Evolutionary conservation across 2,113 vertebrate species (phyloP).

Genomic region (Todiramphus saurophagus): DNA sequence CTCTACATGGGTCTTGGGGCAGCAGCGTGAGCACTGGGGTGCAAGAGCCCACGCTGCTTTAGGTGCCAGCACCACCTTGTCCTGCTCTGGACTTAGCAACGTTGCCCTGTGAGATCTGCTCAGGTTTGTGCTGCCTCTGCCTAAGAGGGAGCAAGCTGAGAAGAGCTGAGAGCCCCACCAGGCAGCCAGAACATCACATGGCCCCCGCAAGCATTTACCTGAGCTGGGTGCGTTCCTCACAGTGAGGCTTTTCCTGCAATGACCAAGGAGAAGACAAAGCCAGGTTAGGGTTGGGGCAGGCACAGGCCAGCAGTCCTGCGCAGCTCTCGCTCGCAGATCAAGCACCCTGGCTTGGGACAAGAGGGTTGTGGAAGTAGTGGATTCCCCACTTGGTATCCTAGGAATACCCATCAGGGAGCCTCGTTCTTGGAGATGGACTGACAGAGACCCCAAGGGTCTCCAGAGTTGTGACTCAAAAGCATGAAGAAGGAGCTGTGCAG

Average conservation of each 20-base stretch:
- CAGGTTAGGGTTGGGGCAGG: neutral
- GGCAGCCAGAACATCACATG: neutral
- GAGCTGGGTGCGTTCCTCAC: neutral
- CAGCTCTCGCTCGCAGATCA: neutral
- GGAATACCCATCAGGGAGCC: neutral
- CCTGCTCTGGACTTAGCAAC: neutral
- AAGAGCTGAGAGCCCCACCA: neutral
- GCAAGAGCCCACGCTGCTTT: neutral
- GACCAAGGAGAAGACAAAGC: neutral
- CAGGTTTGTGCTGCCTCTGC: neutral
- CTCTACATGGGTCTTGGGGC: neutral
- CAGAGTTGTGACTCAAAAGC: neutral
- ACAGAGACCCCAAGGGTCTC: neutral
- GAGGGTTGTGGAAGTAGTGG: neutral
- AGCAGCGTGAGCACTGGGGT: neutral
- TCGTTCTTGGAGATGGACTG: neutral
- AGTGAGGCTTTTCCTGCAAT: conserved; percentile 11
- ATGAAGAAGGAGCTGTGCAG: neutral
- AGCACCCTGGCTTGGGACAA: neutral
- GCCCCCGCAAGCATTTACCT: neutral
- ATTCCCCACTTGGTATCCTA: neutral
- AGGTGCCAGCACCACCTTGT: neutral
- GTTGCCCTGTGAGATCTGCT: neutral
- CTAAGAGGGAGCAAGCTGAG: neutral
- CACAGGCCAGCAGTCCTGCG: rapidly evolving